A percentile compares a stretch with the other conserved stretches of the same genome.
Conservation (phyloP, 1,140 invertebrate genomes). For the Spodoptera frugiperda region DNA sequence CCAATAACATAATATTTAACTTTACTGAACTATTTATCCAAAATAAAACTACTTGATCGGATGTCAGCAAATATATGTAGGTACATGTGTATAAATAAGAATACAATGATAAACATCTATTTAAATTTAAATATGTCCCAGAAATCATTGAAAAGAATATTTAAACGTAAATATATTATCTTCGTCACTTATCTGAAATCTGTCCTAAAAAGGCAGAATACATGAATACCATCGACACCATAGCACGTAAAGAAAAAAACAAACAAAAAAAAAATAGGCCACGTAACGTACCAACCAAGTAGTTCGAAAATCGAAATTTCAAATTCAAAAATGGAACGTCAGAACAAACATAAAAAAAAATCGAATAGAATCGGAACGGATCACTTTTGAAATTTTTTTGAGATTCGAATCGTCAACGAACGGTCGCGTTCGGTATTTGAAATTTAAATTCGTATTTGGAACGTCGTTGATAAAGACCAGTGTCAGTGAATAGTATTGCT, state of each 20-base stretch:
- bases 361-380: background rate
- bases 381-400: conserved; percentile 20
- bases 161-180: background rate
- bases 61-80: too few relatives aligned
- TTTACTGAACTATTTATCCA: too few relatives aligned
- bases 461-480: conserved; percentile 28
- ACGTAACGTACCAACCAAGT: background rate
- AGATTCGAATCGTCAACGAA: conserved; percentile 33
- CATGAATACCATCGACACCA: background rate
- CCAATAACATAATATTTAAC: too few relatives aligned
- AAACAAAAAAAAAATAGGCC: conserved; percentile 17
- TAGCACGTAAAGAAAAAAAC: conserved; percentile 4
- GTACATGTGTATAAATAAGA: too few relatives aligned
- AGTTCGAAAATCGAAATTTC: conserved; percentile 8
- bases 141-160: background rate
- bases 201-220: background rate
- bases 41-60: too few relatives aligned
- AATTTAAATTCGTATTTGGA: conserved; percentile 44
- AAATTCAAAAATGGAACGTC: conserved; percentile 20
- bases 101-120: too few relatives aligned
- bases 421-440: conserved; percentile 32
- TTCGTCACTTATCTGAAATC: background rate
- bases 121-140: background rate
- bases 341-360: background rate
- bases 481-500: conserved; percentile 19